Base-by-base conservation (phyloP, 2,113 vertebrate genomes). In the Plestiodon gilberti region DNA sequence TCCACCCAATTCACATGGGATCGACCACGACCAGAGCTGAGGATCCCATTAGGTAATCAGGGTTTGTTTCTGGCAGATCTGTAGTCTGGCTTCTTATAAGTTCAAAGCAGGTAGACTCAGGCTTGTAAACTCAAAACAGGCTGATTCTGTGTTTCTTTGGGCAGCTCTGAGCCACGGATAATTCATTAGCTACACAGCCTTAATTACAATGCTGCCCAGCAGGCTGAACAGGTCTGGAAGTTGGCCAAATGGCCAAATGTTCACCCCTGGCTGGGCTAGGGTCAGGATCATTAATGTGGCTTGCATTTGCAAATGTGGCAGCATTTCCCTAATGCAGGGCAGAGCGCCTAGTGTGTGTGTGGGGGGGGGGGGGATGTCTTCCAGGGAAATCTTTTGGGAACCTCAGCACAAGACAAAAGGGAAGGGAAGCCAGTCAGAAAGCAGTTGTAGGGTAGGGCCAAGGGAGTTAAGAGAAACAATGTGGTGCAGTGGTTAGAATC, bases 171-270 rank as follows among this genome's bases (percentile, higher is more conserved):
- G 93, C 91, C 92, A 91, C 17, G 62, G 93, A 93, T 92, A 94
- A 95, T 95, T 91, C 95, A 94, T 96, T 95, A 91, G 94, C 93
- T 93, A 94, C 94, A 93, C 93, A 90, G 92, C 94, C 74, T 90
- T 94, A 93, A 95, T 95, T 91, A 93, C 94, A 92, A 88, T 4
- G 3, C 86, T 91, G 91, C 93, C 89, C 87, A 89, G 89, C 89
- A 88, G 85, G 87, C 76, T 0, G 65, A 86, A 82, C 76, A 82
- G 85, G 40, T 85, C 88, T 89, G 85, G 85, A 76, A 83, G 86
- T 28, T 85, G 52, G 88, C 86, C 92, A 87, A 88, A 92, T 70
- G 83, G 88, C 84, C 91, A 86, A 88, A 91, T 65, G 82, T 90
- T 88, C 83, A 87, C 82, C 88, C 76, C 80, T 10, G 0, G 74